Conservation (phyloP, 2,797 vertebrate species). For the Oreonectes daqikongensis region DNA sequence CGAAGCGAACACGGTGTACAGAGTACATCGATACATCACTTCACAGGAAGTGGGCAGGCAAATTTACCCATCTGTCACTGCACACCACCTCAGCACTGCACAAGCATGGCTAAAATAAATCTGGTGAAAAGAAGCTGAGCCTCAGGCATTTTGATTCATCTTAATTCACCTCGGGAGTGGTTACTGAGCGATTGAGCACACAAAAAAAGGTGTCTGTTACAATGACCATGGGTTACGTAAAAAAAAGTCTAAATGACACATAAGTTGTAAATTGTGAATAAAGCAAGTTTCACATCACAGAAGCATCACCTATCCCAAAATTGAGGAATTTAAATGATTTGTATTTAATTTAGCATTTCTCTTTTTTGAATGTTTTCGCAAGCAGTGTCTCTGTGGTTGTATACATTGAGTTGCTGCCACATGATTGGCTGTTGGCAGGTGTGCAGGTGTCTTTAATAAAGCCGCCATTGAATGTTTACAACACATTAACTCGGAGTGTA, state of each 20-base stretch:
- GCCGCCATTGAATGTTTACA: neutral
- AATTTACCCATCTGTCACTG: neutral
- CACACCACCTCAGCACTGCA: neutral
- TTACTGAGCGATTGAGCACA: neutral
- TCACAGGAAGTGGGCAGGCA: neutral
- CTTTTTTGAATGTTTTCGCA: neutral
- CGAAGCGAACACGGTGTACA: neutral
- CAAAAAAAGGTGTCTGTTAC: neutral
- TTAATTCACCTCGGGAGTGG: neutral
- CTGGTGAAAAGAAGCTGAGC: neutral
- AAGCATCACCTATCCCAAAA: neutral
- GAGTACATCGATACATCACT: slow-evolving; percentile 2
- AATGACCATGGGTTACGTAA: neutral
- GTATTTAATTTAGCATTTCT: neutral
- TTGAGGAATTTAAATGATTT: neutral
- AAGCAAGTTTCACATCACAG: neutral
- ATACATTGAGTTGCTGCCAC: neutral
- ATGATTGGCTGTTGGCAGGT: neutral
- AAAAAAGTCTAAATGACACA: neutral
- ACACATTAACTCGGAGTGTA: slow-evolving; percentile 1
- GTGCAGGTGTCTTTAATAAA: neutral
- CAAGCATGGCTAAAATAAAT: neutral
- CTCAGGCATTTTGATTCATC: neutral
- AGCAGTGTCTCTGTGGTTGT: neutral
- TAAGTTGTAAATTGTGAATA: neutral